A percentile compares a stretch with the other conserved stretches of the same genome.
phyloP scores from a whole-genome alignment of 2,113 vertebrate genomes.

The Castor canadensis region DNA sequence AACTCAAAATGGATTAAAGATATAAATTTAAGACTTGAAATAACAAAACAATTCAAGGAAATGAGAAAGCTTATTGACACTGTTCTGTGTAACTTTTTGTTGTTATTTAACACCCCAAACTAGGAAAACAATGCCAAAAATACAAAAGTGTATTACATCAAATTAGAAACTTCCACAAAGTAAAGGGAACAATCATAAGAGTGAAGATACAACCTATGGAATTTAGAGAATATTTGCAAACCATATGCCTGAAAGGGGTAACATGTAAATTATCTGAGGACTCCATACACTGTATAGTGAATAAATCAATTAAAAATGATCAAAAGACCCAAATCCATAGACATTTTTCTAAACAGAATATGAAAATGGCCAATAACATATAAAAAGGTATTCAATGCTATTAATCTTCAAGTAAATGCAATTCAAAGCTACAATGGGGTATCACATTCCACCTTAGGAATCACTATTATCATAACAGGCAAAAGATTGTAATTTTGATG shows the following conservation, averaged over 20 bases:
- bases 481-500: background rate
- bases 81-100: background rate
- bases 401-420: background rate
- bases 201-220: background rate
- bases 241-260: background rate
- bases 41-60: background rate
- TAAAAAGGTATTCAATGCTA: background rate
- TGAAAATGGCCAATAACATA: background rate
- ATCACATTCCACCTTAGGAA: rapidly evolving
- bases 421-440: background rate
- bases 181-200: rapidly evolving
- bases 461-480: background rate
- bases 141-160: rapidly evolving
- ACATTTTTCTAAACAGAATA: background rate
- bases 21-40: background rate
- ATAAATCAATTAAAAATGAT: background rate
- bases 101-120: too few species aligned
- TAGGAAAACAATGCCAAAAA: background rate
- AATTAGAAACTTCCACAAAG: background rate
- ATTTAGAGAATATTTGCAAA: background rate
- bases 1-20: background rate
- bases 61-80: background rate
- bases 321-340: background rate
- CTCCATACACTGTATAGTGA: background rate
- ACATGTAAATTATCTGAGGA: background rate